Evolutionary conservation across 2,797 vertebrate species (phyloP).

Genomic region (Enteromius fasciolatus): DNA sequence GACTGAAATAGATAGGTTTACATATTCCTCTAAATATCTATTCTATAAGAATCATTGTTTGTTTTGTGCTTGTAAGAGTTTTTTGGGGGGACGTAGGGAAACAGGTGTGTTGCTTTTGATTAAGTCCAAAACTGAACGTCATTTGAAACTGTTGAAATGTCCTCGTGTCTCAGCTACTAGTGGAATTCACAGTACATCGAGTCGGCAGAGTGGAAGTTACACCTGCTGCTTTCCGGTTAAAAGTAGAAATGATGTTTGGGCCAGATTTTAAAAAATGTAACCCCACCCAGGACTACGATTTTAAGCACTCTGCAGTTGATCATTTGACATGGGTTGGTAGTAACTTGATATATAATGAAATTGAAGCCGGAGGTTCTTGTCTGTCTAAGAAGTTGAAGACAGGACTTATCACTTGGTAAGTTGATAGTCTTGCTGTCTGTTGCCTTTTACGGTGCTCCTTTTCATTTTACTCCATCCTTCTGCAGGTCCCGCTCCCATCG

Average conservation of each 20-base stretch:
- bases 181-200: slow-evolving; percentile 6
- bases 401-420: slow-evolving; percentile 19
- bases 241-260: slow-evolving; percentile 36
- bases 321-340: slow-evolving; percentile 23
- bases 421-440: not conserved
- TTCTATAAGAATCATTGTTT: not conserved
- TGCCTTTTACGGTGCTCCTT: slow-evolving; percentile 1
- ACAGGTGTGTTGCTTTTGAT: not conserved
- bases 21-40: no score
- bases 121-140: not conserved
- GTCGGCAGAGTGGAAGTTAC: slow-evolving; percentile 1
- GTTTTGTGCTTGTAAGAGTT: not conserved
- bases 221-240: slow-evolving; percentile 28
- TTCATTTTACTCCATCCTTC: not conserved
- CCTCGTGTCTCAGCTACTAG: not conserved
- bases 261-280: not conserved
- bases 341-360: slow-evolving; percentile 32
- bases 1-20: not conserved
- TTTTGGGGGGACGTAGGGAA: not conserved
- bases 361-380: slow-evolving; percentile 17
- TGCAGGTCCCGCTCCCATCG: slow-evolving; percentile 88
- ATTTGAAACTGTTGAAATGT: slow-evolving; percentile 16
- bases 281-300: slow-evolving; percentile 11
- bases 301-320: slow-evolving; percentile 34
- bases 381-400: slow-evolving; percentile 26